Conservation (phyloP, 2,888 invertebrate species). For the Ormyrus labotus region DNA sequence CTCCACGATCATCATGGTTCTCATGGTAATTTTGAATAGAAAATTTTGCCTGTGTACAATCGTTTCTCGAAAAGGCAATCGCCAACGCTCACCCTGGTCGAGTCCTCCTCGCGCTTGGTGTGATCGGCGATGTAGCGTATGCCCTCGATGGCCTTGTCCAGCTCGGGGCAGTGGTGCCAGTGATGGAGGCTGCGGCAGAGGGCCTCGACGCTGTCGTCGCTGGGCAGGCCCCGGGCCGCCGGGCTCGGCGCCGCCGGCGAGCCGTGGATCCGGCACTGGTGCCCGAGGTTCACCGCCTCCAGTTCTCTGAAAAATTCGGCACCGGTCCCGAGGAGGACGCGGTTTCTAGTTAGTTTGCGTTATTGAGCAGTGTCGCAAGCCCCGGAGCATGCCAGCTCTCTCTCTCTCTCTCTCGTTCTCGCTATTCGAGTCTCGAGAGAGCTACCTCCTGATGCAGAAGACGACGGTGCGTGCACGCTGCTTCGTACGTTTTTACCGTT, state of each 20-base stretch:
- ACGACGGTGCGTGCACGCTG: no score
- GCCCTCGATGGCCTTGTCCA: constrained; percentile 94
- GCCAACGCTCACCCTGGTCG: constrained; percentile 82
- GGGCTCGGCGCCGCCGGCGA: constrained; percentile 31
- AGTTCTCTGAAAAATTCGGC: constrained; percentile 75
- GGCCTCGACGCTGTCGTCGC: constrained; percentile 77
- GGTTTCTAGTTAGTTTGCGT: no score
- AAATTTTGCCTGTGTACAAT: no score
- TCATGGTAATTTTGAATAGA: no score
- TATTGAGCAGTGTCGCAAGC: no score
- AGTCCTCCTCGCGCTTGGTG: constrained; percentile 93
- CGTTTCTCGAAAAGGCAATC: no score
- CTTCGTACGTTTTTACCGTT: no score
- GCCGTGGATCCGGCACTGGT: constrained; percentile 79
- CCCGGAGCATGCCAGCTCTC: no score
- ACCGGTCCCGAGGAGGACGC: not conserved
- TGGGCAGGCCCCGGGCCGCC: constrained; percentile 74
- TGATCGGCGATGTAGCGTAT: constrained; percentile 95
- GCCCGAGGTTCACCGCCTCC: constrained; percentile 78
- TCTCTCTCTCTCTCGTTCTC: no score
- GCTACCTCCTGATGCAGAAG: no score
- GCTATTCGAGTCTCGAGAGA: no score
- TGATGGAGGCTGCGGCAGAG: constrained; percentile 82
- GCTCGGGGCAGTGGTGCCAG: constrained; percentile 94
- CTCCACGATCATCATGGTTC: no score